Evolutionary conservation across 30 jellyfish, hydroid and myxozoan genomes (phyloP), one percentile per base, ranked within the genome.

Genomic region (Pelagia noctiluca): DNA sequence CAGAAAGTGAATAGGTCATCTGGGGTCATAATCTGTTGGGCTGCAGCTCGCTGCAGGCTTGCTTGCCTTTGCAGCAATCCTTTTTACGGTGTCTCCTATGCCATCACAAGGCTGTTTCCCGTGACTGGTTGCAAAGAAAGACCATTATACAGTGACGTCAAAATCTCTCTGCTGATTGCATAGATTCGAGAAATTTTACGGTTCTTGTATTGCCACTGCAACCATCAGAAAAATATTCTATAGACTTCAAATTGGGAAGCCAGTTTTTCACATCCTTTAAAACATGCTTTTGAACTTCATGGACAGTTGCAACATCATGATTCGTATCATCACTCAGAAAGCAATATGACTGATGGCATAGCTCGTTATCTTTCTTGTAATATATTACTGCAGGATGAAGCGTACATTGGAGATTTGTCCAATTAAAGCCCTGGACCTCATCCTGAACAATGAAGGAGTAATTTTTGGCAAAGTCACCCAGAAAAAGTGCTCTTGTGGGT

Each of bases 151-250:
- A 70, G 35, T 85, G 4, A 57, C 33, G 12, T 29, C 66, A 60
- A 86, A 78, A 68, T 86, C 95, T 21, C 42, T 35, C 35, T 38
- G 35, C 37, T 64, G 97, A 30, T 33, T 76, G 64, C 97, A 82
- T 46, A 88, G 77, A 47, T 82, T 88, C 28, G 29, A 10, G 22
- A 88, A 38, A 32, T 42, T 63, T 70, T 88, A 65, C 91, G 61
- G 72, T 88, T 88, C 50, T 88, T 88, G 96, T 57, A 53, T n/a
- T n/a, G n/a, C n/a, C n/a, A n/a, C n/a, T n/a, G n/a, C 96, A 88
- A 30, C 87, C 97, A 81, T 88, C 97, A 8, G 96, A 54, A 67
- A 88, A 88, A 52, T 49, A 71, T 11, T 37, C 18, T 19, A 30
- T 37, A 32, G 48, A n/a, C 22, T 50, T 42, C 0, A 87, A 25